Evolutionary conservation across 1,140 invertebrate genomes (phyloP).

Genomic region (Physella acuta): DNA sequence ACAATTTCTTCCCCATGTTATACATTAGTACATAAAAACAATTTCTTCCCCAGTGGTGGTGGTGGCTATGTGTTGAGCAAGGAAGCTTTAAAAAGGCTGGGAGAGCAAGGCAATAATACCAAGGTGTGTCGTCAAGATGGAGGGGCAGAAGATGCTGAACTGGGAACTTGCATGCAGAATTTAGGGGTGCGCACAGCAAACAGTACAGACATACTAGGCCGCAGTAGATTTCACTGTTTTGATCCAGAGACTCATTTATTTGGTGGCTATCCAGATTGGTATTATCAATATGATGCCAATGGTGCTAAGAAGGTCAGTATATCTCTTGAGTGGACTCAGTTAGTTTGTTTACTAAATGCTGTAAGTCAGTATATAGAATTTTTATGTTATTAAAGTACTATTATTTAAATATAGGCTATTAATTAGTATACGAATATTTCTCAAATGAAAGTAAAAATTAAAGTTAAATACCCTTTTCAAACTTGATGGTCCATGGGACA

Average conservation of each 20-base stretch:
- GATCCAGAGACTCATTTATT: conserved; percentile 56
- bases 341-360: no score
- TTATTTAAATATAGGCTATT: no score
- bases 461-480: no score
- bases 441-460: no score
- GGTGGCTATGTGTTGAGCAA: conserved; percentile 80
- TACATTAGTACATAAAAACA: no score
- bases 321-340: no score
- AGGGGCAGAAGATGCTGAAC: conserved; percentile 89
- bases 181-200: conserved; percentile 84
- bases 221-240: conserved; percentile 90
- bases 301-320: conserved; percentile 44
- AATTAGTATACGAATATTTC: no score
- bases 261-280: conserved; percentile 55
- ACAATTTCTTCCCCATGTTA: no score
- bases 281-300: conserved; percentile 40
- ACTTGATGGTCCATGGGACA: no score
- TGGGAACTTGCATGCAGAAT: conserved; percentile 86
- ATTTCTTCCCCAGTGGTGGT: conserved; percentile 45
- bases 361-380: no score
- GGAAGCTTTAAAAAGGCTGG: conserved; percentile 37
- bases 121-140: conserved; percentile 64
- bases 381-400: no score
- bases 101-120: conserved; percentile 63
- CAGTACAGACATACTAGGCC: conserved; percentile 76